Evolutionary conservation across 2,113 vertebrate species (phyloP).

Genomic region (Callipepla squamata): DNA sequence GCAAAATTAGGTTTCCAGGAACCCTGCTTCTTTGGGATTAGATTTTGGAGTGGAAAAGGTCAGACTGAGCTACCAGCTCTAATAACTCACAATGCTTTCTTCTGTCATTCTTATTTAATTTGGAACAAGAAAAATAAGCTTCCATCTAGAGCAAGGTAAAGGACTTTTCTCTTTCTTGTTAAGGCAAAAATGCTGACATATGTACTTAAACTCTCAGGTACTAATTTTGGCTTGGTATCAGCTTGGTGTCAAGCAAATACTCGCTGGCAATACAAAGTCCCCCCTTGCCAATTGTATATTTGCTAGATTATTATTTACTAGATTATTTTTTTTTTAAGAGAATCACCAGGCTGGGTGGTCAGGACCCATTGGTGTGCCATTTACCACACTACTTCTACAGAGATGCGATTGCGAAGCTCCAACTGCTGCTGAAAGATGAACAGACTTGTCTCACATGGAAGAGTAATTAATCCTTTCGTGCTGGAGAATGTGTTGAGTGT

Average conservation of each 20-base stretch:
- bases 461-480: background rate
- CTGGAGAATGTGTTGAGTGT: background rate
- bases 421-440: background rate
- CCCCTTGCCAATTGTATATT: background rate
- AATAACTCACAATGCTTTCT: conserved; percentile 32
- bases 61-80: conserved; percentile 15
- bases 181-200: conserved; percentile 30
- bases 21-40: conserved; percentile 43
- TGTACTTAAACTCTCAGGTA: background rate
- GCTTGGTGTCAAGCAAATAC: background rate
- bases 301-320: background rate
- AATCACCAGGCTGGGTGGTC: background rate
- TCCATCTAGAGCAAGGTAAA: background rate
- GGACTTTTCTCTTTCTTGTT: conserved; percentile 29
- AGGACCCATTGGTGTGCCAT: background rate
- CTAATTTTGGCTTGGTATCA: conserved; percentile 25
- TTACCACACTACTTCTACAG: background rate
- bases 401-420: background rate
- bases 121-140: conserved; percentile 39
- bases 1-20: conserved; percentile 60
- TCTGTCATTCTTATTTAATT: conserved; percentile 53
- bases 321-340: background rate
- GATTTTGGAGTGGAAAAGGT: conserved; percentile 62
- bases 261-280: background rate
- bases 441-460: background rate